Evolutionary conservation across 1,140 invertebrate genomes (phyloP), one percentile per base, ranked within the genome.

Genomic region (Propsilocerus akamusi): DNA sequence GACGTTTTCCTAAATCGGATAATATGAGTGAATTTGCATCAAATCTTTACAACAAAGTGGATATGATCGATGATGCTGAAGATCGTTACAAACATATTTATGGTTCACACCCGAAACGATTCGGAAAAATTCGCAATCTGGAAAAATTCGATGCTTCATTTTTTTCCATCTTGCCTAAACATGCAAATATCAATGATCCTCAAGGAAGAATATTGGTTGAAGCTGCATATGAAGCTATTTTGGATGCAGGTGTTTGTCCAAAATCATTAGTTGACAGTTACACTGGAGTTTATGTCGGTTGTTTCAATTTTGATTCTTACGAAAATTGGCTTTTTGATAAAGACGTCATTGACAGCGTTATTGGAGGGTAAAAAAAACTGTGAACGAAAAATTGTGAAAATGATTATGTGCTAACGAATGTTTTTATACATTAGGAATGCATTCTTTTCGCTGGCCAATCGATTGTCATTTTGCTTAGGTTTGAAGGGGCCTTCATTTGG

Each of bases 121-220:
- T 77, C 46, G 90, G 89, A 22, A 90, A 88, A 64, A 65, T 94
- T 34, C 5, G 5, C 4, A 73, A 85, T 60, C 64, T 93, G 3
- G 69, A 69, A 23, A 88, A 87, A 63, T 93, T 90, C 53, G 87
- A 92, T 63, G 76, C 83, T 0, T 67, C 77, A 0, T 90, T 86
- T 64, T 91, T 91, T 63, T 83, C 75, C 0, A 77, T 91, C 1
- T 81, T 86, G 55, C 79, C 75, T 56, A 83, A 86, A 53, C 86
- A 92, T 62, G 86, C 86, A 0, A 75, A 90, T 52, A 74, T 73
- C 8, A 86, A 92, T 83, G 91, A 95, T 57, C 89, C 89, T 0
- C 87, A 91, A 78, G 76, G 83, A 54, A 72, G 90, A 51, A 75
- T 91, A 51, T 63, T 94, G n/a, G 61, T 95, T 24, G 91, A 96